Evolutionary conservation across 2,888 invertebrate genomes (phyloP).

Genomic region (Diarsia mendica): DNA sequence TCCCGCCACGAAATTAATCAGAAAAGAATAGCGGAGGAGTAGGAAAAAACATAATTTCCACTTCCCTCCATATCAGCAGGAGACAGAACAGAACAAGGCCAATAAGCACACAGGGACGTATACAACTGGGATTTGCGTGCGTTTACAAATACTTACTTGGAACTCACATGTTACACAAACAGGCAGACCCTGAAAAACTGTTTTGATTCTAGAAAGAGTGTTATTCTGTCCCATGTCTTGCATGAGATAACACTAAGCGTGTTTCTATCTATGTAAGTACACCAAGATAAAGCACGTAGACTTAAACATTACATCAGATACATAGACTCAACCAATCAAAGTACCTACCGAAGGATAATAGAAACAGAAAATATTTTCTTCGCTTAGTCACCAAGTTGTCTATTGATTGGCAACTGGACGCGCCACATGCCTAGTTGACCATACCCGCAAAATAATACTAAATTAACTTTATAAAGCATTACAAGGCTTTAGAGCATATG

Average conservation of each 20-base stretch:
- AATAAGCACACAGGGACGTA: too few relatives aligned
- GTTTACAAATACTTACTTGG: neutral
- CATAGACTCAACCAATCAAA: neutral
- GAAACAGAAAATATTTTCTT: constrained; percentile 39
- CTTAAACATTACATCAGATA: constrained; percentile 3
- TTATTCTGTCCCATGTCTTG: neutral
- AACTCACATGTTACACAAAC: neutral
- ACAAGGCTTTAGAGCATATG: constrained; percentile 73
- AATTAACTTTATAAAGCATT: constrained; percentile 70
- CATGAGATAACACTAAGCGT: constrained; percentile 13
- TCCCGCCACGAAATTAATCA: too few relatives aligned
- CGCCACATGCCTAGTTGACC: constrained; percentile 56
- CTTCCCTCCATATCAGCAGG: too few relatives aligned
- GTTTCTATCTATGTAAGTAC: neutral
- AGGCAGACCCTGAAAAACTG: neutral
- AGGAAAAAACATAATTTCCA: too few relatives aligned
- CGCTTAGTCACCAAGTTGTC: constrained; percentile 54
- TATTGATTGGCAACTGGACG: constrained; percentile 42
- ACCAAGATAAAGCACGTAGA: neutral
- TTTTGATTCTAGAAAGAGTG: too few relatives aligned
- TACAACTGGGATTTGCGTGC: neutral
- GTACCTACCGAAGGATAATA: constrained; percentile 5
- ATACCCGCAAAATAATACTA: constrained; percentile 69
- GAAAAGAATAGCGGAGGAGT: too few relatives aligned
- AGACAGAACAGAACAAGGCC: too few relatives aligned